These are phyloP conservation scores for Podarcis muralis DNA, from an alignment of 2,113 vertebrate genomes.

Conservation along the genomic window DNA sequence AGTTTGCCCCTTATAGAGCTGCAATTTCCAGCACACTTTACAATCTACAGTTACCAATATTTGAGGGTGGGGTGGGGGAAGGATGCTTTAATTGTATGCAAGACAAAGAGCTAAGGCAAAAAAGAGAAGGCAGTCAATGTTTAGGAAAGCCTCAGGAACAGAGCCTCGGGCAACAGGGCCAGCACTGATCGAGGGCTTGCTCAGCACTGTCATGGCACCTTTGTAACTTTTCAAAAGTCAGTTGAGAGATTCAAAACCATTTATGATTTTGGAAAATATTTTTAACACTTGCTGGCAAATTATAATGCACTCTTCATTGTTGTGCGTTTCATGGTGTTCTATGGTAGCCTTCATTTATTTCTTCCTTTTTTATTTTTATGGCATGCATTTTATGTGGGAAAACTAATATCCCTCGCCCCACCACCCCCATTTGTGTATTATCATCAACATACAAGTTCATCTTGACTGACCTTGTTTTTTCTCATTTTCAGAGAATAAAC, in stretches of 20 bases:
- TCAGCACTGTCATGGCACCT: too few relatives aligned
- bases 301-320: not conserved
- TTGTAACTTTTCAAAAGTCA: not conserved
- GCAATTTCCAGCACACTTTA: too few relatives aligned
- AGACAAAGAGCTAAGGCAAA: not conserved
- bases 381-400: not conserved
- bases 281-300: not conserved
- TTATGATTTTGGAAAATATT: not conserved
- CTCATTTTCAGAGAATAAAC: constrained; percentile 76
- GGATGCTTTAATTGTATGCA: too few relatives aligned
- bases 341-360: not conserved
- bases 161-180: not conserved
- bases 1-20: too few relatives aligned
- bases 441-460: not conserved
- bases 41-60: too few relatives aligned
- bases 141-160: not conserved
- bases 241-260: not conserved
- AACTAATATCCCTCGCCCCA: not conserved
- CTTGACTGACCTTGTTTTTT: constrained; percentile 62
- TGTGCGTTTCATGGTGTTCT: too few relatives aligned
- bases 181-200: too few relatives aligned
- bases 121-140: not conserved
- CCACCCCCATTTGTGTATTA: not conserved
- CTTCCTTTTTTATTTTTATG: not conserved
- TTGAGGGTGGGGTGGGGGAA: too few relatives aligned